phyloP scores from a whole-genome alignment of 2,888 invertebrate species.

The Xestobium rufovillosum region DNA sequence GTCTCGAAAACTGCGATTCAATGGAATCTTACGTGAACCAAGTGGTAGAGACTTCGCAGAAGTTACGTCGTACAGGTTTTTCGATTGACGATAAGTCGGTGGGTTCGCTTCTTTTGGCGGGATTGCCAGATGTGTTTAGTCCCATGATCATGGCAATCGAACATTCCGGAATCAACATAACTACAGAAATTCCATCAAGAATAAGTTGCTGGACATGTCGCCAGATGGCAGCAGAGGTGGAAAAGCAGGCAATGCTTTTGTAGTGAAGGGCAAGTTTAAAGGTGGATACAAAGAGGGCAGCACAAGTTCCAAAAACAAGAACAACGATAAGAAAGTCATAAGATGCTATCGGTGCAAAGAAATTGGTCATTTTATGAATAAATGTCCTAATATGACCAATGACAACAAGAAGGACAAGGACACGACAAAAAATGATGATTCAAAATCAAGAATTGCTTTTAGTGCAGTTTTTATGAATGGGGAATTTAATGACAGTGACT shows the following conservation, averaged over 20 bases:
- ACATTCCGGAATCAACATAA: constrained; percentile 16
- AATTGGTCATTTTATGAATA: constrained; percentile 13
- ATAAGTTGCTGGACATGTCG: constrained; percentile 5
- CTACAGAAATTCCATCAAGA: constrained; percentile 13
- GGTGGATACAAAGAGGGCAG: constrained; percentile 1
- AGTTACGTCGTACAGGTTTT: constrained; percentile 18
- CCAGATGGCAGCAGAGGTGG: constrained; percentile 4
- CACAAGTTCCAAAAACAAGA: background rate
- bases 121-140: constrained; percentile 15
- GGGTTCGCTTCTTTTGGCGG: constrained; percentile 16
- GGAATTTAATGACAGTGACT: constrained; percentile 15
- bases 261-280: background rate
- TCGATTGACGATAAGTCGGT: constrained; percentile 16
- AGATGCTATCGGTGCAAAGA: constrained; percentile 16
- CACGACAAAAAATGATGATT: no score
- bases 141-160: constrained; percentile 23
- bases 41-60: constrained; percentile 17
- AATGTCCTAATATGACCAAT: constrained; percentile 5
- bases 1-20: constrained; percentile 16
- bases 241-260: constrained; percentile 7
- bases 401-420: constrained; percentile 4
- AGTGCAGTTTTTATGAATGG: constrained; percentile 17
- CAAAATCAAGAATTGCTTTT: no score
- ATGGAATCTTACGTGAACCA: constrained; percentile 20
- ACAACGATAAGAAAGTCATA: constrained; percentile 5